Percentiles rank a stretch among this genome's conserved stretches.
Conservation (phyloP, 2,888 invertebrate species). For the Acleris emargana region DNA sequence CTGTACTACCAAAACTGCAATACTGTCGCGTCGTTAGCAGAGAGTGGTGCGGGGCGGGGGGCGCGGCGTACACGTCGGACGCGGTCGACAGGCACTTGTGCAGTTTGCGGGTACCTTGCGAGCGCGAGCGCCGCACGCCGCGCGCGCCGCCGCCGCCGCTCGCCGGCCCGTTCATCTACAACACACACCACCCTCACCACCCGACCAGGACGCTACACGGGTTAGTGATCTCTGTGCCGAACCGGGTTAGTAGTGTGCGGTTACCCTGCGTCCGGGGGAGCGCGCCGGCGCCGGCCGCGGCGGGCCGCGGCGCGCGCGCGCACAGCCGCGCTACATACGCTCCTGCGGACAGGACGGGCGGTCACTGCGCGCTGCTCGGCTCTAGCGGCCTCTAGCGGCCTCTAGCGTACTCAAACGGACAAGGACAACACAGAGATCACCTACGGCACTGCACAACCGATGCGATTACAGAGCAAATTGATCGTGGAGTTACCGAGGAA, state of each 20-base stretch:
- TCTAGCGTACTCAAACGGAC: constrained; percentile 45
- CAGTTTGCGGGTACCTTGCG: constrained; percentile 97
- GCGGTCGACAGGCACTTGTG: constrained; percentile 96
- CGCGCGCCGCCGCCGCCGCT: constrained; percentile 44
- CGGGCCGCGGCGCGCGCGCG: constrained; percentile 46
- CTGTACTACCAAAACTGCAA: constrained; percentile 98
- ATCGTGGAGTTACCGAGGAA: constrained; percentile 83
- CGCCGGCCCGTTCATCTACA: constrained; percentile 45
- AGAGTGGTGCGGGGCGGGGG: constrained; percentile 85
- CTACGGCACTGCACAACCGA: constrained; percentile 50
- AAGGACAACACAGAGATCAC: constrained; percentile 75
- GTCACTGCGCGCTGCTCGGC: constrained; percentile 1
- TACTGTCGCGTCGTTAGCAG: constrained; percentile 94
- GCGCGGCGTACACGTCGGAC: constrained; percentile 89
- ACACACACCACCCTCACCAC: constrained; percentile 48
- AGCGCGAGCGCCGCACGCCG: constrained; percentile 91
- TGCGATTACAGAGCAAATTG: constrained; percentile 49
- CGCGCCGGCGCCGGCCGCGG: constrained; percentile 49
- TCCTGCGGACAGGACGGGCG: constrained; percentile 64
- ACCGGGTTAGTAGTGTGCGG: constrained; percentile 41
- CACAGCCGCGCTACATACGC: constrained; percentile 68
- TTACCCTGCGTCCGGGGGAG: constrained; percentile 29
- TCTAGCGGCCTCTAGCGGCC: constrained; percentile 21
- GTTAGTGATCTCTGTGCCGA: constrained; percentile 58
- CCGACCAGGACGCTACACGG: constrained; percentile 43